These are phyloP conservation scores for Nowickia ferox DNA, from an alignment of 2,888 invertebrate genomes.

Conservation along the genomic window DNA sequence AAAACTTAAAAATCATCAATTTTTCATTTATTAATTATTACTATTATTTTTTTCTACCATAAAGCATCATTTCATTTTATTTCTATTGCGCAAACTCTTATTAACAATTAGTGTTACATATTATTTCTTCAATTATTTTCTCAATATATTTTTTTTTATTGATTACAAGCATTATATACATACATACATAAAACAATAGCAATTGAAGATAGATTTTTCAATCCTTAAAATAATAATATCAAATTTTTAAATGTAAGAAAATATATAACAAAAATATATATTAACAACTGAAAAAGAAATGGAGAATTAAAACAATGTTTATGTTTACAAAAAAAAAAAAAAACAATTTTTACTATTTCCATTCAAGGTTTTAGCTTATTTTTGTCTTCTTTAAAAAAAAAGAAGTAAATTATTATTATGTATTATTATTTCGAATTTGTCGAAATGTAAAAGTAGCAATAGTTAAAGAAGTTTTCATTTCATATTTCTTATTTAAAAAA, in stretches of 20 bases:
- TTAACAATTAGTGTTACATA: conserved; percentile 24
- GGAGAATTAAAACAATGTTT: conserved; percentile 63
- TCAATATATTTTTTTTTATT: conserved; percentile 50
- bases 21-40: conserved; percentile 61
- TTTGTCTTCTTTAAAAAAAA: conserved; percentile 2
- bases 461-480: background rate
- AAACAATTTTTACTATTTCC: conserved; percentile 40
- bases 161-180: conserved; percentile 70
- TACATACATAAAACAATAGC: conserved; percentile 45
- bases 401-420: conserved; percentile 17
- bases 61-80: conserved; percentile 58
- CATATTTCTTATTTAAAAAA: background rate
- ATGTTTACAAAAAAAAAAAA: conserved; percentile 19
- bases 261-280: conserved; percentile 62
- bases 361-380: conserved; percentile 10
- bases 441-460: background rate
- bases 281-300: conserved; percentile 48
- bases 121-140: conserved; percentile 39
- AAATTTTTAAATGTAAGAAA: conserved; percentile 44
- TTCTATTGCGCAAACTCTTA: conserved; percentile 63
- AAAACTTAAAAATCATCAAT: conserved; percentile 57
- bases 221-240: conserved; percentile 49
- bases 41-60: conserved; percentile 51
- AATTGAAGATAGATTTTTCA: conserved; percentile 53
- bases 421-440: conserved; percentile 5